Conservation (phyloP, 2,113 vertebrate genomes). For the Arenaria interpres region DNA sequence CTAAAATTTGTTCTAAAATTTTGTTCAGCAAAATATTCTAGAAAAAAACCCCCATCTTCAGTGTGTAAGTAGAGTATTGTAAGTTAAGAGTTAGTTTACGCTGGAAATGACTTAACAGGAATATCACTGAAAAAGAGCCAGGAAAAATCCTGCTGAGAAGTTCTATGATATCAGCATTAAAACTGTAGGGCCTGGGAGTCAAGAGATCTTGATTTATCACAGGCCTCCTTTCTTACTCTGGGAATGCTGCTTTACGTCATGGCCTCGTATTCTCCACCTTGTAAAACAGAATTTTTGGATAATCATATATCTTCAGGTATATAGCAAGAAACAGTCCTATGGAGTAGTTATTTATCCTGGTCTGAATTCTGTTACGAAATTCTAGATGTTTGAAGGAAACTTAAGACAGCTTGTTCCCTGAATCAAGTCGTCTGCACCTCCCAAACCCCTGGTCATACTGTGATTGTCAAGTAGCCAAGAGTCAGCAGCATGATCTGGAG, state of each 20-base stretch:
- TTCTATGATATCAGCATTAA: neutral
- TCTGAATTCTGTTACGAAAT: neutral
- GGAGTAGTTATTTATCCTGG: neutral
- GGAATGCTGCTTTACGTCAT: neutral
- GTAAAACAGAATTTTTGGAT: neutral
- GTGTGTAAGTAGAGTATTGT: neutral
- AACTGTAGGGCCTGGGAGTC: neutral
- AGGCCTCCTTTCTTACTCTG: neutral
- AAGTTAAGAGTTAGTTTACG: neutral
- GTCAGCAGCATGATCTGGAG: neutral
- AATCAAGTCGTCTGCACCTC: neutral
- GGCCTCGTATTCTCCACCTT: neutral
- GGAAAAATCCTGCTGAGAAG: constrained; percentile 3
- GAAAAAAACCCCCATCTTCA: neutral
- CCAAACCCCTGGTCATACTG: neutral
- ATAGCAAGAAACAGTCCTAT: neutral
- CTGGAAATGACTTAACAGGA: neutral
- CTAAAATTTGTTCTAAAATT: neutral
- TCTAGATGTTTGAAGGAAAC: neutral
- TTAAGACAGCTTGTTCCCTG: neutral
- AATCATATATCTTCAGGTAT: neutral
- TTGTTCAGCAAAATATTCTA: neutral
- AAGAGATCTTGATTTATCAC: neutral
- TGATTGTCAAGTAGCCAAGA: neutral
- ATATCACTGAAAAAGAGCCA: neutral